Evolutionary conservation across 2,888 invertebrate species (phyloP).

Genomic region (Thera britannica): DNA sequence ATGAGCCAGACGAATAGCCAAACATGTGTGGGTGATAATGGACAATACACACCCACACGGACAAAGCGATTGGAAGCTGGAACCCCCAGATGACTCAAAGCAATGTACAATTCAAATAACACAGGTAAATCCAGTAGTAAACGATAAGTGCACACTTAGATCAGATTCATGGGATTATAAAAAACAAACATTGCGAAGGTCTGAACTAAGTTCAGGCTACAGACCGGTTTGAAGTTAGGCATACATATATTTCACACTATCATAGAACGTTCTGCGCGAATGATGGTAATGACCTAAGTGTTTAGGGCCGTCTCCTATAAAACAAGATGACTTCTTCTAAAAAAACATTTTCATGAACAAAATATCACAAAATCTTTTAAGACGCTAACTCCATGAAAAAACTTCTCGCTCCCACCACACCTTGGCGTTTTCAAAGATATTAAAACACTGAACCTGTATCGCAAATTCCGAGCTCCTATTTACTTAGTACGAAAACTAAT

Average conservation of each 20-base stretch:
- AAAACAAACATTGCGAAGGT: constrained; percentile 35
- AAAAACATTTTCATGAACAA: too few species aligned
- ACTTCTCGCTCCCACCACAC: too few species aligned
- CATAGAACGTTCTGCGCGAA: constrained; percentile 9
- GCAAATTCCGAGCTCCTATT: too few species aligned
- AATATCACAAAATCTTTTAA: too few species aligned
- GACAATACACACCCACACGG: constrained; percentile 37
- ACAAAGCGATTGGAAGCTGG: constrained; percentile 29
- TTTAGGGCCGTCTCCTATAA: constrained; percentile 8
- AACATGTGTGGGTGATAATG: constrained; percentile 39
- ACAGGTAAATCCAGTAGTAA: constrained; percentile 34
- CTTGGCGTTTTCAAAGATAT: too few species aligned
- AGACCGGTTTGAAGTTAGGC: constrained; percentile 20
- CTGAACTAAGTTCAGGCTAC: constrained; percentile 12
- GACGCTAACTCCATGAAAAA: too few species aligned
- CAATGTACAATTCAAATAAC: constrained; percentile 7
- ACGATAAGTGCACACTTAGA: constrained; percentile 37
- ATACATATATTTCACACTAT: constrained; percentile 14
- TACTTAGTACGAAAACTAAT: too few species aligned
- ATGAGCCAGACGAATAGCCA: constrained; percentile 31
- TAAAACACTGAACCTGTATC: too few species aligned
- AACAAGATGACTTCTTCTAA: neutral
- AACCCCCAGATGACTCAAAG: constrained; percentile 30
- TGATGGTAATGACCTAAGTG: constrained; percentile 18
- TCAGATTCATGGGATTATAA: constrained; percentile 48